Conservation (phyloP, 2,888 invertebrate species). For the Agrochola litura region DNA sequence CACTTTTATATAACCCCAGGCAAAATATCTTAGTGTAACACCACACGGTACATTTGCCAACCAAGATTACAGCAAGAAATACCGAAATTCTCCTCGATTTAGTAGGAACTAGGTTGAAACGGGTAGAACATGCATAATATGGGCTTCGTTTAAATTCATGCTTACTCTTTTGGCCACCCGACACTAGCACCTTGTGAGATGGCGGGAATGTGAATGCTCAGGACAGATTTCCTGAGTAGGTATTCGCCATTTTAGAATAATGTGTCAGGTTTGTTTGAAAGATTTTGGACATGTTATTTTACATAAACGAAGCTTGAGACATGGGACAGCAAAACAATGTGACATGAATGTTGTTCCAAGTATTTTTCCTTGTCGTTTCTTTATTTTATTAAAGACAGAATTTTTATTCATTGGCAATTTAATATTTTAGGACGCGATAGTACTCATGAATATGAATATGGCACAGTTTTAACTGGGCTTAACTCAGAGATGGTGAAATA, state of each 20-base stretch:
- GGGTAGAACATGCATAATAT: conserved; percentile 54
- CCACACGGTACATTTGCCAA: conserved; percentile 28
- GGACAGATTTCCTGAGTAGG: conserved; percentile 35
- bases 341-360: not conserved
- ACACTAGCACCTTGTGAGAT: conserved; percentile 44
- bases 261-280: conserved; percentile 11
- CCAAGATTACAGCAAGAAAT: conserved; percentile 31
- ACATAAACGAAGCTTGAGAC: too few species aligned
- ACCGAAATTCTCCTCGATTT: conserved; percentile 39
- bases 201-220: conserved; percentile 31
- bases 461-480: not conserved
- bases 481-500: not conserved
- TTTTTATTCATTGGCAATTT: not conserved
- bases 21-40: conserved; percentile 20
- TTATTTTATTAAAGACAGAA: not conserved
- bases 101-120: conserved; percentile 40
- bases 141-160: conserved; percentile 61
- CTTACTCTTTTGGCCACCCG: conserved; percentile 46
- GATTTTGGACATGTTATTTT: not conserved
- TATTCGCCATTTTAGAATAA: conserved; percentile 20
- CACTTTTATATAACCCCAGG: not conserved
- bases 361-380: not conserved
- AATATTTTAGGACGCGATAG: not conserved
- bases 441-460: not conserved
- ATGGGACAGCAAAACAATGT: not conserved